These are phyloP conservation scores for Ceratitis capitata DNA, from an alignment of 1,140 invertebrate species.

Conservation along the genomic window DNA sequence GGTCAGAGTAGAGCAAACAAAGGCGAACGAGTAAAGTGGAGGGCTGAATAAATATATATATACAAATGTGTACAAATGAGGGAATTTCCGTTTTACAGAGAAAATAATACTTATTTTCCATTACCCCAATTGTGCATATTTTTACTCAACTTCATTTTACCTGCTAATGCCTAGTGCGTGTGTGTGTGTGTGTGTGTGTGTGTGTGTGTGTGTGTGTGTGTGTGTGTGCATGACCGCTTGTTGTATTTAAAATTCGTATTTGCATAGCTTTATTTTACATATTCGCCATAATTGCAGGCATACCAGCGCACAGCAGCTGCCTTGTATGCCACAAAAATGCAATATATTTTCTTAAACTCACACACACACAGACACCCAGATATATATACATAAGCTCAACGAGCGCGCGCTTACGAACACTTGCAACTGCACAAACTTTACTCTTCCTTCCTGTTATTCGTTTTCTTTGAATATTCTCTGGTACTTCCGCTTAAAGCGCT, in stretches of 20 bases:
- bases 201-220: not conserved
- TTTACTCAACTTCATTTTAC: too few species aligned
- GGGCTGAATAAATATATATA: not conserved
- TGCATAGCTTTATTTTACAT: not conserved
- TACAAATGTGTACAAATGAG: not conserved
- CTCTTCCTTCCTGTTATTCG: not conserved
- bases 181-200: not conserved
- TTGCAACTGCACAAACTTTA: not conserved
- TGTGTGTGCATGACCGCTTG: not conserved
- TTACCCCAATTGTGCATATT: not conserved
- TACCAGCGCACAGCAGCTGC: not conserved
- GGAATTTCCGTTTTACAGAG: not conserved
- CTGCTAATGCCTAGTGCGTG: not conserved
- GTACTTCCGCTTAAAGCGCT: not conserved
- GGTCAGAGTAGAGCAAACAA: not conserved
- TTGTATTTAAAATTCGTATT: constrained; percentile 15
- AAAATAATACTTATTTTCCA: not conserved
- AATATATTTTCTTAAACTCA: not conserved
- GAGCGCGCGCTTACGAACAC: not conserved
- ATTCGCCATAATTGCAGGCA: not conserved
- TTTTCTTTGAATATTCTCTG: not conserved
- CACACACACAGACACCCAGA: not conserved
- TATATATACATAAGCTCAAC: not conserved
- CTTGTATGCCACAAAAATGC: not conserved
- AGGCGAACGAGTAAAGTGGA: not conserved